These are phyloP conservation scores for Procambarus clarkii DNA, from an alignment of 1,140 invertebrate species.

Conservation along the genomic window DNA sequence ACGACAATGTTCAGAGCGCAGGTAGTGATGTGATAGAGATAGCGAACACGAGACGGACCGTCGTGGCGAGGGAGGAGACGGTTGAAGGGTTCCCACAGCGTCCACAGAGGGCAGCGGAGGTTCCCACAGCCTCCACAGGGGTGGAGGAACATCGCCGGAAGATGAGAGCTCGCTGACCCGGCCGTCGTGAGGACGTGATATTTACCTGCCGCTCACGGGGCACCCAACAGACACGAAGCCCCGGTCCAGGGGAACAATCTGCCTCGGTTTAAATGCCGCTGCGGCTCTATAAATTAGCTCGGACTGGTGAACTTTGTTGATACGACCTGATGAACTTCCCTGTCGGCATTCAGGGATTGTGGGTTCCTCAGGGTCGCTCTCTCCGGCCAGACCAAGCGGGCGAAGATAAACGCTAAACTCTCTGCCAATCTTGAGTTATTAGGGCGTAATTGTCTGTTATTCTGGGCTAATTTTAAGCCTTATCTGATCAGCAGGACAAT, in stretches of 20 bases:
- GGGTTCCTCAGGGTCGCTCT: not conserved
- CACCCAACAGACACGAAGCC: not conserved
- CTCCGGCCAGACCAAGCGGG: not conserved
- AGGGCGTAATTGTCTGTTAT: constrained; percentile 28
- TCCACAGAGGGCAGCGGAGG: too few species aligned
- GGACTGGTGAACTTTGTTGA: not conserved
- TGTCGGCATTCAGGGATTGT: too few species aligned
- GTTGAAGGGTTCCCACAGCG: too few species aligned
- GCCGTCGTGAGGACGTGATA: not conserved
- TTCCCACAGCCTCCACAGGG: too few species aligned
- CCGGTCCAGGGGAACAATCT: constrained; percentile 6
- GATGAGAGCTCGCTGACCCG: too few species aligned
- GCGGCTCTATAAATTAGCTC: constrained; percentile 7
- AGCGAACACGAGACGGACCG: too few species aligned
- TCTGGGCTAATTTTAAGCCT: constrained; percentile 4
- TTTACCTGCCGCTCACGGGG: not conserved
- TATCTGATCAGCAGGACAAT: constrained; percentile 14
- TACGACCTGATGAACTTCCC: constrained; percentile 7
- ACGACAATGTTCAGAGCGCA: too few species aligned
- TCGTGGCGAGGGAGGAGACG: too few species aligned
- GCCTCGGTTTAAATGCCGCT: not conserved
- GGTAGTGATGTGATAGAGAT: too few species aligned
- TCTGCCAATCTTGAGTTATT: constrained; percentile 27
- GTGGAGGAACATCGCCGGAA: too few species aligned
- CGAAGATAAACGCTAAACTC: constrained; percentile 27